Conservation (phyloP, 2,797 vertebrate species). For the Manis javanica region DNA sequence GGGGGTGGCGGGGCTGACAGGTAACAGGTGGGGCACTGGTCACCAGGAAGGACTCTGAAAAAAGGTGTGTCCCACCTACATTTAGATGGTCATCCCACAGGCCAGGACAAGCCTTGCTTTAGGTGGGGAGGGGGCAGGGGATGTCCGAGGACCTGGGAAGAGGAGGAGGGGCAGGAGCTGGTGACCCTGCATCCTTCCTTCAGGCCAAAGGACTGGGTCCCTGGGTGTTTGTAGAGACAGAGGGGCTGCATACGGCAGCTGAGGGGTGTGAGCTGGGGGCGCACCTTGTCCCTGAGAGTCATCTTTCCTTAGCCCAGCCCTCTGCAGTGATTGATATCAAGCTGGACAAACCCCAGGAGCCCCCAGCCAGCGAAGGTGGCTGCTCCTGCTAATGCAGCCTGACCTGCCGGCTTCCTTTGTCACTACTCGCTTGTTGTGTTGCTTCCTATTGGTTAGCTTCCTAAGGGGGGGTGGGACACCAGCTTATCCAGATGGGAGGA, state of each 20-base stretch:
- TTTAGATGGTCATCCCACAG: background rate
- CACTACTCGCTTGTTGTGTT: constrained; percentile 93
- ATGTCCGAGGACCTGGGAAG: background rate
- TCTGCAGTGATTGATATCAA: constrained; percentile 94
- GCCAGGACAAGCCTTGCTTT: background rate
- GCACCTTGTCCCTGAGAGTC: background rate
- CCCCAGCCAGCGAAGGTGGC: constrained; percentile 90
- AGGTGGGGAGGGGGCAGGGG: background rate
- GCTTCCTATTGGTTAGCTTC: constrained; percentile 94
- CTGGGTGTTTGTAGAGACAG: background rate
- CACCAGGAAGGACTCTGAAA: background rate
- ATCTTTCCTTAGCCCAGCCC: constrained; percentile 87
- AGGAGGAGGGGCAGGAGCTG: background rate
- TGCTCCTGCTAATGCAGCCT: constrained; percentile 94
- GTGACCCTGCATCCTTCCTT: background rate
- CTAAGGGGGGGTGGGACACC: constrained; percentile 83
- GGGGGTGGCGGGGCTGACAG: background rate
- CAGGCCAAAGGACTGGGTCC: background rate
- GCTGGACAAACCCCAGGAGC: constrained; percentile 93
- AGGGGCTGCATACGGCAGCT: background rate
- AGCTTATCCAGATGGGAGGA: constrained; percentile 89
- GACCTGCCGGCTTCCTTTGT: constrained; percentile 85
- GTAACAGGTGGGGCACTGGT: background rate
- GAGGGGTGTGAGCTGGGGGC: background rate
- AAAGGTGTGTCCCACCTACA: background rate